Evolutionary conservation across 2,113 vertebrate genomes (phyloP), one percentile per base, ranked within the genome.

Genomic region (Coturnix japonica): DNA sequence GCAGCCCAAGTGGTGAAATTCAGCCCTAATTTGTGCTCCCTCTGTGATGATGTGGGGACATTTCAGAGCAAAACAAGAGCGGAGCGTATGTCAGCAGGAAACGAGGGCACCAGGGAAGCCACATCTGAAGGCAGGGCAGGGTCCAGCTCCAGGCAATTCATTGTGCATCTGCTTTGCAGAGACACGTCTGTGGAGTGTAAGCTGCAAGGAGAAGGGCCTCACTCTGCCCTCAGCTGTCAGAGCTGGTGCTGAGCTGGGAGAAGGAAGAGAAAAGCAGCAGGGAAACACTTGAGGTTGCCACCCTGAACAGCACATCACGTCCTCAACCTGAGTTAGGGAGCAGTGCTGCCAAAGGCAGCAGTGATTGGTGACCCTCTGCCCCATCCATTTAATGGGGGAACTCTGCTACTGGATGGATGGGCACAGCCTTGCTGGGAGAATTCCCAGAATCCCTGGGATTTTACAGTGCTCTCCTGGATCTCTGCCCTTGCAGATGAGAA

Each of bases 391-490:
- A 53, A 53, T 53, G 28, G 51, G 26, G 51, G 51, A 53, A 53
- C 6, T 15, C 26, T 28, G 51, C 51, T 53, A 53, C 51, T 9
- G 51, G 51, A 26, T 17, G 30, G 51, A 53, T 17, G 26, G 51
- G 51, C 51, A 53, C 51, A 17, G 26, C 26, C 51, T 53, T 9
- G 51, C 51, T 30, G 51, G 51, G 51, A 53, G 51, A 53, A 30
- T 53, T 53, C 51, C 51, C 51, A 28, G 26, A 53, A 53, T 30
- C 51, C 64, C 39, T 37, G 25, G 66, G 28, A 23, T 22, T 70
- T 76, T 5, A 35, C 35, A 69, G 26, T 0, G 0, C 1, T 0
- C 39, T 95, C 31, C 88, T 37, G n/a, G 76, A 72, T 47, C 66
- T 72, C 84, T 59, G 66, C 20, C 49, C 15, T 78, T 51, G 9